phyloP scores from a whole-genome alignment of 1,140 invertebrate genomes.

The Cotesia vestalis region DNA sequence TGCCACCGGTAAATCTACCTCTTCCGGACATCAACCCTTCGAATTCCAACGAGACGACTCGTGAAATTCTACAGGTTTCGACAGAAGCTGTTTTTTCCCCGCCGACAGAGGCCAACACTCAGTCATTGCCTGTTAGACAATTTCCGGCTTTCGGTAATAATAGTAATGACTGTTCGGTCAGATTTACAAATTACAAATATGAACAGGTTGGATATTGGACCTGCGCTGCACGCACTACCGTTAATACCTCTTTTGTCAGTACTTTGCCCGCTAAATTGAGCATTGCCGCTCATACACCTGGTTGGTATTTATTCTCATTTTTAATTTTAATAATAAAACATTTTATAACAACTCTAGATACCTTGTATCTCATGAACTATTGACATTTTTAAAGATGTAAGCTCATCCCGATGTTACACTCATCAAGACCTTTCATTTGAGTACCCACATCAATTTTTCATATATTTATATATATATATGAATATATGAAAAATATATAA shows the following conservation, averaged over 20 bases:
- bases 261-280: slow-evolving; percentile 59
- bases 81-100: slow-evolving; percentile 27
- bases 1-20: slow-evolving; percentile 58
- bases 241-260: slow-evolving; percentile 56
- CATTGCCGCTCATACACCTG: slow-evolving; percentile 54
- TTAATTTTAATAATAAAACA: slow-evolving; percentile 4
- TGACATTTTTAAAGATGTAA: too few relatives aligned
- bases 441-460: too few relatives aligned
- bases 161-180: slow-evolving; percentile 63
- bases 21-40: slow-evolving; percentile 54
- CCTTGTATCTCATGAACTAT: too few relatives aligned
- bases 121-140: slow-evolving; percentile 53
- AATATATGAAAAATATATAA: too few relatives aligned
- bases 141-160: slow-evolving; percentile 63
- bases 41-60: slow-evolving; percentile 31
- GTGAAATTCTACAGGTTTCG: not conserved
- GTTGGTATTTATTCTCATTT: slow-evolving; percentile 42
- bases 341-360: not conserved
- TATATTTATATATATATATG: too few relatives aligned
- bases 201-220: slow-evolving; percentile 64
- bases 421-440: too few relatives aligned
- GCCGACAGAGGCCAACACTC: slow-evolving; percentile 44
- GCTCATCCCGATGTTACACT: too few relatives aligned
- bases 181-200: slow-evolving; percentile 59
- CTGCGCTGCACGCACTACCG: slow-evolving; percentile 56